Conservation (phyloP, 2,888 invertebrate genomes). For the Thysanoteuthis rhombus region DNA sequence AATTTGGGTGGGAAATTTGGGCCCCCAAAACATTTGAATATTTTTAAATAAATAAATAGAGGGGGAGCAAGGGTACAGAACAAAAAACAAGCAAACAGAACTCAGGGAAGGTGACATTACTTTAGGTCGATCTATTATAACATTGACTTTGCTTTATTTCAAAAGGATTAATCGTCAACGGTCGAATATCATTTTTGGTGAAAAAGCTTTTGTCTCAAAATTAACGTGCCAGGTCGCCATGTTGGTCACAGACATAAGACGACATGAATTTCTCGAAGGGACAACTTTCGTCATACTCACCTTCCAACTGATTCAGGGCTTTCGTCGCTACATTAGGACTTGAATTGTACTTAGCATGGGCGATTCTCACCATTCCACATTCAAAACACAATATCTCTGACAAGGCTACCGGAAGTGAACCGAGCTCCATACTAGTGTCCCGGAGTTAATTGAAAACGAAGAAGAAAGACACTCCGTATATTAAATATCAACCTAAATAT, state of each 20-base stretch:
- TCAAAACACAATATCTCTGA: conserved; percentile 32
- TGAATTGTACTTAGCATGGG: conserved; percentile 18
- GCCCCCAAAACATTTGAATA: background rate
- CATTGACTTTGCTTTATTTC: background rate
- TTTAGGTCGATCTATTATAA: background rate
- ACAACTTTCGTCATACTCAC: conserved; percentile 2
- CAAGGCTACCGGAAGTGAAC: conserved; percentile 31
- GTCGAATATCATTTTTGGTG: background rate
- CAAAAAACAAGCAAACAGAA: background rate
- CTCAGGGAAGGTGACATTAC: background rate
- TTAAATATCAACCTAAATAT: background rate
- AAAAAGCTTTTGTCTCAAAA: background rate
- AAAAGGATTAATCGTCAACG: background rate
- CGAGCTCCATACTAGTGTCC: conserved; percentile 28
- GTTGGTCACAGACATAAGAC: background rate
- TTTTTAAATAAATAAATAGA: background rate
- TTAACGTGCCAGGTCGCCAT: background rate
- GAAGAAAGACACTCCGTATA: conserved; percentile 20
- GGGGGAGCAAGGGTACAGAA: background rate
- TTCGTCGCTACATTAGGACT: conserved; percentile 14
- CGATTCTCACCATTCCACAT: conserved; percentile 28
- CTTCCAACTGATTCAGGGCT: conserved; percentile 25
- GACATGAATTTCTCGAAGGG: background rate
- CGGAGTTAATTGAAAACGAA: conserved; percentile 27
- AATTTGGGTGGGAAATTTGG: background rate